Evolutionary conservation across 2,797 vertebrate species (phyloP).

Genomic region (Hemibagrus guttatus): DNA sequence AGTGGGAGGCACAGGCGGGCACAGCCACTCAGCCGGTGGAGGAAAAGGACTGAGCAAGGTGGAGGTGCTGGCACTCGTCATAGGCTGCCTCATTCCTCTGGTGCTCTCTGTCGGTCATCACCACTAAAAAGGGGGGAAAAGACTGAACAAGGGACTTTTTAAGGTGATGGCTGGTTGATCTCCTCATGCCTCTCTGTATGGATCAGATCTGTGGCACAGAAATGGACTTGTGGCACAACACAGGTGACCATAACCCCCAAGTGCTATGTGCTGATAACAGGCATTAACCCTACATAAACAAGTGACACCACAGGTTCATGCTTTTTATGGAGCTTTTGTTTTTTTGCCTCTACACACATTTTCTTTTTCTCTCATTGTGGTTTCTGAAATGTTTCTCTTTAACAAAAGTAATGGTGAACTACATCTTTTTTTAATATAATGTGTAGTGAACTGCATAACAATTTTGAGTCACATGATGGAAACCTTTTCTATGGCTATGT

Average conservation of each 20-base stretch:
- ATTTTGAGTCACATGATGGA: background rate
- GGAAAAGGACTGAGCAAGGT: constrained; percentile 92
- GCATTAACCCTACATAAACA: constrained; percentile 33
- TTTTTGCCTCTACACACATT: background rate
- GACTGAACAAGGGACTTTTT: constrained; percentile 10
- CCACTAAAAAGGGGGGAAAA: constrained; percentile 75
- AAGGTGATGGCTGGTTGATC: constrained; percentile 34
- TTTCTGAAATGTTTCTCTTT: constrained; percentile 23
- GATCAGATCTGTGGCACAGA: constrained; percentile 28
- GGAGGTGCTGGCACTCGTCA: constrained; percentile 89
- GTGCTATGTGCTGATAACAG: constrained; percentile 39
- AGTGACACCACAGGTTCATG: constrained; percentile 41
- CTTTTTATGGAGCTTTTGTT: background rate
- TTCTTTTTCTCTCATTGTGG: background rate
- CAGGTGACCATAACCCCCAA: constrained; percentile 17
- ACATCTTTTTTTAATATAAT: background rate
- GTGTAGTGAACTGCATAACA: background rate
- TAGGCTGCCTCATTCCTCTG: constrained; percentile 95
- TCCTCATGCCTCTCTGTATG: constrained; percentile 44
- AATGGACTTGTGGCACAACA: constrained; percentile 23
- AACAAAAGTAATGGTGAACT: constrained; percentile 10
- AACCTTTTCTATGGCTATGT: background rate
- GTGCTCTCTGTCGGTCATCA: constrained; percentile 94
- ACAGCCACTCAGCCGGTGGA: constrained; percentile 85
- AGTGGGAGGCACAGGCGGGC: constrained; percentile 89